Conservation (phyloP, 2,888 invertebrate species). For the Melieria picta region DNA sequence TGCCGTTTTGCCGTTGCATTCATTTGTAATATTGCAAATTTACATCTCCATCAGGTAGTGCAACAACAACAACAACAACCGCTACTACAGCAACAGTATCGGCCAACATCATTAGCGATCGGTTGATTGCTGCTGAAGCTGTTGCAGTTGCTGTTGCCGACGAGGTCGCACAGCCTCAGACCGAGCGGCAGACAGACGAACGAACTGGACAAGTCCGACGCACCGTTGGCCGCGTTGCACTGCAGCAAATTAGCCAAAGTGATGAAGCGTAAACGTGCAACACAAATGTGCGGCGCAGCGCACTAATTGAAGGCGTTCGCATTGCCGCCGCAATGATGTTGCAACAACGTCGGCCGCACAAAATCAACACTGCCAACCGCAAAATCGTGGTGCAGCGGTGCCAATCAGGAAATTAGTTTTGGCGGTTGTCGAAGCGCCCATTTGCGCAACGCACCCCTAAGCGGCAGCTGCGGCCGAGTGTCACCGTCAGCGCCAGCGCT, state of each 20-base stretch:
- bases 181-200: neutral
- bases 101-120: constrained; percentile 20
- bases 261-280: neutral
- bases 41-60: constrained; percentile 52
- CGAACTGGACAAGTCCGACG: no score
- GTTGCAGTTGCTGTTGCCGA: constrained; percentile 12
- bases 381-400: no score
- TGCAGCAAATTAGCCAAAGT: neutral
- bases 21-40: constrained; percentile 51
- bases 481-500: no score
- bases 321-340: neutral
- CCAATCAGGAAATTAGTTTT: constrained; percentile 20
- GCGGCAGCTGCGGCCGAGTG: no score
- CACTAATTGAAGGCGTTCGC: constrained; percentile 1
- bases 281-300: neutral
- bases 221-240: neutral
- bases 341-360: neutral
- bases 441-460: neutral
- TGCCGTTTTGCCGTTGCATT: constrained; percentile 29
- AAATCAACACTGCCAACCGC: neutral
- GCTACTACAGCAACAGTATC: constrained; percentile 7
- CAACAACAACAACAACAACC: neutral
- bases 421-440: neutral
- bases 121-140: constrained; percentile 19
- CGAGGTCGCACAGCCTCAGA: neutral